Base-by-base conservation (phyloP, 2,797 vertebrate genomes). In the Pipistrellus pygmaeus region DNA sequence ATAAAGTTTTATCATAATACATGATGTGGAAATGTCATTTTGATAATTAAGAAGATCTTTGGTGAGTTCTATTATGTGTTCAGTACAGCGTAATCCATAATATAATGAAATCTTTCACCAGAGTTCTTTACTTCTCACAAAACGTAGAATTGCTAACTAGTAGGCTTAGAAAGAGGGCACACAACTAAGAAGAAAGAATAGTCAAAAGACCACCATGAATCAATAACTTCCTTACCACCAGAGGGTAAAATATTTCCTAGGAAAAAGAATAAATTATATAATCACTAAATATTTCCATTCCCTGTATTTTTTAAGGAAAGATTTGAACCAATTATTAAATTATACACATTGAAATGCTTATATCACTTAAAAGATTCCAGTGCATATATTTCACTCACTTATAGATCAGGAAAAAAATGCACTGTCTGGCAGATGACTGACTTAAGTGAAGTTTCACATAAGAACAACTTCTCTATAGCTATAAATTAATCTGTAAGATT, bases 221-320 rank as follows among this genome's bases (percentile, higher is more conserved):
- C 55, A 57, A n/a, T 76, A 80, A 32, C 38, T 84, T 85, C 51
- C 77, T 73, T 46, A 76, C 71, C n/a, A 72, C 11, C 21, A 30
- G 25, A 12, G n/a, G 20, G 30, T 53, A 66, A 85, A 72, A 62
- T 83, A 88, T 78, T 94, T 89, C 68, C 72, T 93, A 81, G 68
- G 72, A 87, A 84, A 92, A 57, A 1, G 30, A 25, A 85, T 84
- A 84, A 20, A 38, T 60, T 85, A 72, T 35, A 25, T 91, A 75
- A 85, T 92, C 55, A 88, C 35, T 91, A 75, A 91, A 30, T 85
- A 77, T 84, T 82, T 75, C 81, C 23, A 35, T 77, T n/a, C 69
- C 88, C 53, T 46, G 1, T 44, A 55, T 35, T 77, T 35, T 27
- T 23, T 62, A 1, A 75, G 35, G 76, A 57, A 87, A 80, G n/a